These are phyloP conservation scores for Enteromius unitaeniatus DNA, from an alignment of 2,797 vertebrate genomes.

Conservation along the genomic window DNA sequence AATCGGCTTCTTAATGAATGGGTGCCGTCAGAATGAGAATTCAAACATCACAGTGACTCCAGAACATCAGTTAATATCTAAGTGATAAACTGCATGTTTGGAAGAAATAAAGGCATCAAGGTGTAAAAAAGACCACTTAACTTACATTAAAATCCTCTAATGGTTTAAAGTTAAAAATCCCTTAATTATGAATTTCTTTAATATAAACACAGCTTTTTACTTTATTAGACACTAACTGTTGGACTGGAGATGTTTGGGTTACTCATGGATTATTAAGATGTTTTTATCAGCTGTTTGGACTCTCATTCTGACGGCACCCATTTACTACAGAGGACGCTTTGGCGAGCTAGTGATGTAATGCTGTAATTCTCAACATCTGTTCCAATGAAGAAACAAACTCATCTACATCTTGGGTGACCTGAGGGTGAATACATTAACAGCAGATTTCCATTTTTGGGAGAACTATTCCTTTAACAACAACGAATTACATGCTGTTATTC, in stretches of 20 bases:
- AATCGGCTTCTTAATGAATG: background rate
- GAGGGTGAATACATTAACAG: background rate
- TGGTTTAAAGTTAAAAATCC: background rate
- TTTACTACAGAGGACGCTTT: background rate
- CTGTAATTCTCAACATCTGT: background rate
- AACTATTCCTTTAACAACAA: background rate
- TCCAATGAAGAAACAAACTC: background rate
- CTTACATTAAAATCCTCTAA: background rate
- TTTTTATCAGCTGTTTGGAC: background rate
- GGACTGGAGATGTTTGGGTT: background rate
- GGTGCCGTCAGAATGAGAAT: background rate
- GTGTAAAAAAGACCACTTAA: background rate
- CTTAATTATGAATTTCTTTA: background rate
- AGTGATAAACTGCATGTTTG: background rate
- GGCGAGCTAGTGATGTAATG: background rate
- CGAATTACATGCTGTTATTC: conserved; percentile 2
- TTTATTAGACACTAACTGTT: background rate
- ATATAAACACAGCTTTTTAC: background rate
- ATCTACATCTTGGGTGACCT: background rate
- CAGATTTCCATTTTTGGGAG: background rate
- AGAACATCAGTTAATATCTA: background rate
- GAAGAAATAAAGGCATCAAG: background rate
- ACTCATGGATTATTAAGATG: background rate
- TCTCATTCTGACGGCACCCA: background rate
- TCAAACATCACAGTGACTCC: background rate